These are phyloP conservation scores for Leptoteleia sp. DNA, from an alignment of 1,140 invertebrate genomes.

Conservation along the genomic window DNA sequence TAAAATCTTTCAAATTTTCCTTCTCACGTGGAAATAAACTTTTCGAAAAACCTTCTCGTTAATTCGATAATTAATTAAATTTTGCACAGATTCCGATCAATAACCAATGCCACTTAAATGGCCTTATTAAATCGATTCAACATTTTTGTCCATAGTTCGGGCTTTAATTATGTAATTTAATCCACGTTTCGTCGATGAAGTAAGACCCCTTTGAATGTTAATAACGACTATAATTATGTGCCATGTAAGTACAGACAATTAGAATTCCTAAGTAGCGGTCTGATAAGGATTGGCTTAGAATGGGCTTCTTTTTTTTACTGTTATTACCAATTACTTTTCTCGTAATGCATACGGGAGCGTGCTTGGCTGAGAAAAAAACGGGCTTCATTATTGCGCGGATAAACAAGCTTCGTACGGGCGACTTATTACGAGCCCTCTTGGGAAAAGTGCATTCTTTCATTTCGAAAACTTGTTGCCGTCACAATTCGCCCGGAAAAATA, in stretches of 20 bases:
- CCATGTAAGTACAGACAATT: conserved; percentile 51
- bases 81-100: neutral
- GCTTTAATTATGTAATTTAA: conserved; percentile 42
- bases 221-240: conserved; percentile 45
- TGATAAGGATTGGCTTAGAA: conserved; percentile 36
- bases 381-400: conserved; percentile 10
- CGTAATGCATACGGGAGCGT: conserved; percentile 38
- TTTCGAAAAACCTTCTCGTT: too few species aligned
- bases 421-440: conserved; percentile 4
- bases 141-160: conserved; percentile 44
- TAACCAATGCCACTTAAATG: conserved; percentile 12
- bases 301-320: conserved; percentile 14
- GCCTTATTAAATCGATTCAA: conserved; percentile 44
- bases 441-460: neutral
- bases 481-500: neutral
- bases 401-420: conserved; percentile 11
- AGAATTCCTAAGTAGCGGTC: conserved; percentile 44
- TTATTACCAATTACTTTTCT: conserved; percentile 46
- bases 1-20: too few species aligned
- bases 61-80: conserved; percentile 10
- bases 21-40: too few species aligned
- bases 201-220: conserved; percentile 44
- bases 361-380: conserved; percentile 29
- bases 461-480: neutral
- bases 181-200: conserved; percentile 30